These are phyloP conservation scores for Cryptus armator DNA, from an alignment of 2,888 invertebrate genomes.

Conservation along the genomic window DNA sequence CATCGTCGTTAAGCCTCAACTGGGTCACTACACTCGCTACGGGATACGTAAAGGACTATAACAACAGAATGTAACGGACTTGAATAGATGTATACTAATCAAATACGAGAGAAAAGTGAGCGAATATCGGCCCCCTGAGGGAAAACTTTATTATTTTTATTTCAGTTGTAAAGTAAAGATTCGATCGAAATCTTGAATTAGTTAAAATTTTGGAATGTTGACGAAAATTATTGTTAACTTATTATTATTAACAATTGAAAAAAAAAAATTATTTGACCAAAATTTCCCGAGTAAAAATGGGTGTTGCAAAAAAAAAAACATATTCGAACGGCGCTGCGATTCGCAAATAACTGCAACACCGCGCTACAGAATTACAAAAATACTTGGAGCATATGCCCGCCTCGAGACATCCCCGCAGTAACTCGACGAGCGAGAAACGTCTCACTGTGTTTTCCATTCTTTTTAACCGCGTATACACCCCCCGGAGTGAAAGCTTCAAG, in stretches of 20 bases:
- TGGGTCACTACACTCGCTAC: conserved; percentile 66
- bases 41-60: too few species aligned
- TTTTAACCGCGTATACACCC: conserved; percentile 1
- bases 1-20: conserved; percentile 77
- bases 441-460: conserved; percentile 5
- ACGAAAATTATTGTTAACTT: too few species aligned
- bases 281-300: too few species aligned
- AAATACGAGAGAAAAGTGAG: too few species aligned
- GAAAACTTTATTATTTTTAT: too few species aligned
- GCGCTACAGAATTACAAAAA: not conserved
- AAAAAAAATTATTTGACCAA: too few species aligned
- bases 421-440: conserved; percentile 2
- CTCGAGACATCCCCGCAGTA: conserved; percentile 8
- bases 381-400: not conserved
- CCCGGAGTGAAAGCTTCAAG: not conserved
- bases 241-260: not conserved
- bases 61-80: too few species aligned
- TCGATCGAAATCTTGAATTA: too few species aligned
- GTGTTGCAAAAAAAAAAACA: not conserved
- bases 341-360: not conserved
- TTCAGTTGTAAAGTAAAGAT: too few species aligned
- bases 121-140: too few species aligned
- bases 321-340: not conserved
- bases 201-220: too few species aligned
- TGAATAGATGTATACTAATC: too few species aligned